phyloP scores from a whole-genome alignment of 1,140 invertebrate species.

The Probaryconus sp. region DNA sequence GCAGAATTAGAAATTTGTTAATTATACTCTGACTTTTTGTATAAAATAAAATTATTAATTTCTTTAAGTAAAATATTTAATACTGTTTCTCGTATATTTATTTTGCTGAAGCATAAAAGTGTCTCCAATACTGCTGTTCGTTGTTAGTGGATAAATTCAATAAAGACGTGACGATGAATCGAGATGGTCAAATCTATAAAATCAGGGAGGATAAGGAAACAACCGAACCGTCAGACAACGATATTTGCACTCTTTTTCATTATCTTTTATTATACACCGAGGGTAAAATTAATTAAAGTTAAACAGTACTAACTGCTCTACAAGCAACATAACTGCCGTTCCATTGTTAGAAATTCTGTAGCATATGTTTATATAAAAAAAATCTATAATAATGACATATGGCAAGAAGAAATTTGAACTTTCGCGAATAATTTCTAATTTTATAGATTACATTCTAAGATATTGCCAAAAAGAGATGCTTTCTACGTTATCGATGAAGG shows the following conservation, averaged over 20 bases:
- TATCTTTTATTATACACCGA: slow-evolving; percentile 64
- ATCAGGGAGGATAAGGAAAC: slow-evolving; percentile 5
- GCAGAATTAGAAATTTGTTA: too few species aligned
- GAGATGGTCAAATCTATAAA: slow-evolving; percentile 29
- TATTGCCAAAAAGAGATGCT: too few species aligned
- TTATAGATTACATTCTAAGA: too few species aligned
- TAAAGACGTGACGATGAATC: slow-evolving; percentile 33
- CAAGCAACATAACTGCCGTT: slow-evolving; percentile 66
- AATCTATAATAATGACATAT: too few species aligned
- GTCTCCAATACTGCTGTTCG: neutral
- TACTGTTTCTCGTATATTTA: neutral
- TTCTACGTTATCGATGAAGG: too few species aligned
- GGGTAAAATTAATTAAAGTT: slow-evolving; percentile 73
- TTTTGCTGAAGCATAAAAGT: slow-evolving; percentile 12
- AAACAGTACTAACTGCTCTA: slow-evolving; percentile 70
- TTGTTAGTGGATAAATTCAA: neutral
- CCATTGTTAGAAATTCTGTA: slow-evolving; percentile 53
- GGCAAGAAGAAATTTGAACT: too few species aligned
- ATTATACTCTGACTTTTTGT: too few species aligned
- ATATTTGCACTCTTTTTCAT: slow-evolving; percentile 71
- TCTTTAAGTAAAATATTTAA: too few species aligned
- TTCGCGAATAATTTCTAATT: too few species aligned
- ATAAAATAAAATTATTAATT: too few species aligned
- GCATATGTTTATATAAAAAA: neutral
- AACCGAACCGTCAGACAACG: slow-evolving; percentile 15